These are phyloP conservation scores for Meteorus cinctellus DNA, from an alignment of 2,888 invertebrate species.

Conservation along the genomic window DNA sequence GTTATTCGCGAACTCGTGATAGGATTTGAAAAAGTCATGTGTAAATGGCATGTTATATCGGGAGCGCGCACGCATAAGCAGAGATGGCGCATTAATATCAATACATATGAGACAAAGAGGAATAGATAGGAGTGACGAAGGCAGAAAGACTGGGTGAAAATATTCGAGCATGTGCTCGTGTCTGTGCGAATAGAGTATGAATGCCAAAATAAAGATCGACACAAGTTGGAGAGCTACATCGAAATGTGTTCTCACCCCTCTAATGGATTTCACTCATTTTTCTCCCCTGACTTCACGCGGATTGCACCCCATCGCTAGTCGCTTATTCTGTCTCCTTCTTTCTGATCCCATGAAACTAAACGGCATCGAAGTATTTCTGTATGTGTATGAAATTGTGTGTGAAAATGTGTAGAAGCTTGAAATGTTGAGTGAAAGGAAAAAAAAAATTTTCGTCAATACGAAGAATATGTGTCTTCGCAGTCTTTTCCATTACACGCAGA, in stretches of 20 bases:
- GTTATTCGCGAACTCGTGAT: neutral
- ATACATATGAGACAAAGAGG: neutral
- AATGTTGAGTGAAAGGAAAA: neutral
- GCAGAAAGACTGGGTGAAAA: neutral
- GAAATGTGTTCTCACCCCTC: slow-evolving; percentile 52
- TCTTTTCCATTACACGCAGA: too few relatives aligned
- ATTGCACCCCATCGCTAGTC: slow-evolving; percentile 41
- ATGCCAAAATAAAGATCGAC: slow-evolving; percentile 56
- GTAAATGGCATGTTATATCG: neutral
- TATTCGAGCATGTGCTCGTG: neutral
- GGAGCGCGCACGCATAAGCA: neutral
- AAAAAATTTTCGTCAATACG: neutral
- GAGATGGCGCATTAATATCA: neutral
- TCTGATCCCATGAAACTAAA: neutral
- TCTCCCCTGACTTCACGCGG: slow-evolving; percentile 67
- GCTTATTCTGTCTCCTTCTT: neutral
- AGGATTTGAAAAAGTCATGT: slow-evolving; percentile 1
- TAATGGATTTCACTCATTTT: slow-evolving; percentile 73
- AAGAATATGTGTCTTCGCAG: neutral
- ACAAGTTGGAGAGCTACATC: slow-evolving; percentile 60
- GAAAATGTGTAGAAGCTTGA: neutral
- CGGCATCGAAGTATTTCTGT: neutral
- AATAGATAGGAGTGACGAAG: neutral
- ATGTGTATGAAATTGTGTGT: neutral
- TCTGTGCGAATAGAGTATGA: slow-evolving; percentile 12